phyloP scores from a whole-genome alignment of 2,888 invertebrate genomes.

The Leptarthrus brevirostris region DNA sequence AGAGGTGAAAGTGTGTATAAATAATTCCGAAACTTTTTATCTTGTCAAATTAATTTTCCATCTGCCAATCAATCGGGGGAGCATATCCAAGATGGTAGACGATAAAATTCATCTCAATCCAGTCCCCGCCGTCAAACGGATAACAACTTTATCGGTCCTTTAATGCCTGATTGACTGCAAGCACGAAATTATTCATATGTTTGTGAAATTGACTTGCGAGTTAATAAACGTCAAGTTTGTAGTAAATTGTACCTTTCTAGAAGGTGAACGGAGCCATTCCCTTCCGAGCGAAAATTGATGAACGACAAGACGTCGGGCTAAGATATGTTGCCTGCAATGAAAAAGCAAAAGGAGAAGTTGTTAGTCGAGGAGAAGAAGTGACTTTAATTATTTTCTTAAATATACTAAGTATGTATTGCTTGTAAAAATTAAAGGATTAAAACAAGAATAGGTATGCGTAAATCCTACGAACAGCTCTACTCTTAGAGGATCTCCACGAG shows the following conservation, averaged over 20 bases:
- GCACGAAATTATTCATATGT: conserved; percentile 18
- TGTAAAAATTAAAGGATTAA: no score
- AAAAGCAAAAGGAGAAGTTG: no score
- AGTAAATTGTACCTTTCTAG: background rate
- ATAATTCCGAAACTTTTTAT: conserved; percentile 32
- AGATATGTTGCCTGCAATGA: background rate
- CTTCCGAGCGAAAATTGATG: background rate
- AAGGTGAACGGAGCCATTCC: background rate
- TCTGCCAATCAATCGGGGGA: conserved; percentile 34
- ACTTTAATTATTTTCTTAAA: background rate
- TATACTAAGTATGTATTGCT: no score
- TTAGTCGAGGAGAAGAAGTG: background rate
- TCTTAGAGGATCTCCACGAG: no score
- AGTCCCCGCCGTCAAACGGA: background rate
- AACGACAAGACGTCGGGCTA: background rate
- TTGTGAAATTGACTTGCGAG: background rate
- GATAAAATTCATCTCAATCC: background rate
- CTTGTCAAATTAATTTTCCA: conserved; percentile 46
- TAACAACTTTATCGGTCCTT: background rate
- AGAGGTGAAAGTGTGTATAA: conserved; percentile 19
- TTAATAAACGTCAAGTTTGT: background rate
- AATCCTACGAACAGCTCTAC: no score
- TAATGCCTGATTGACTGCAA: conserved; percentile 15
- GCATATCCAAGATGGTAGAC: background rate
- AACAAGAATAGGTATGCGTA: no score